Base-by-base conservation (phyloP, 2,113 vertebrate species). In the Phocoena sinus region DNA sequence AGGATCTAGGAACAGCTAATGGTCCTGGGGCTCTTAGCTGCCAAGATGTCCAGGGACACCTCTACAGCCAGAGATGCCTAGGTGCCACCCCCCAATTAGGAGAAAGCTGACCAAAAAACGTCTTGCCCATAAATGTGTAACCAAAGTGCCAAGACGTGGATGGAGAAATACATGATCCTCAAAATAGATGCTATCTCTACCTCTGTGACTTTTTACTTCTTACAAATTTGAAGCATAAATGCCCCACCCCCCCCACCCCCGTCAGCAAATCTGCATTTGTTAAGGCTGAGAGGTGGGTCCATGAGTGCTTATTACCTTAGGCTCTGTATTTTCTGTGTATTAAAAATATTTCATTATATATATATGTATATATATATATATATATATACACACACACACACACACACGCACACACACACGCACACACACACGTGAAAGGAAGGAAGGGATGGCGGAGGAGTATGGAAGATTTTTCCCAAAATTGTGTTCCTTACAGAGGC, bases 71-170 rank as follows among this genome's bases (percentile, higher is more conserved):
- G 15, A 63, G 56, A 15, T 1, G 17, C 8, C 90, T 2, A 31
- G 31, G 26, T 6, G 11, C 28, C 23, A 0, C 10, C 28, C 8
- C 81, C 6, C 5, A 2, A 8, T 25, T 10, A 73, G 44, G 65
- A 84, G 21, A 38, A 89, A 71, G 26, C 87, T 4, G 25, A 17
- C 28, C 5, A n/a, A 44, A 14, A 41, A 41, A 53, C 7, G 3
- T 8, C 44, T 79, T n/a, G 25, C n/a, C 28, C 28, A 2, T 13
- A 18, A 26, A 70, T 82, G n/a, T 83, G 63, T 33, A 23, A 47
- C 67, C 2, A 41, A 77, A 65, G 1, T 44, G 58, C 25, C 41
- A 67, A 60, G 53, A 77, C 21, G 33, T 36, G 65, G 76, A 25
- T 26, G 6, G 36, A 47, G 65, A 65, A 91, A 4, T 18, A 10